phyloP scores from a whole-genome alignment of 1,140 invertebrate genomes.

The Drosophila baimaii region DNA sequence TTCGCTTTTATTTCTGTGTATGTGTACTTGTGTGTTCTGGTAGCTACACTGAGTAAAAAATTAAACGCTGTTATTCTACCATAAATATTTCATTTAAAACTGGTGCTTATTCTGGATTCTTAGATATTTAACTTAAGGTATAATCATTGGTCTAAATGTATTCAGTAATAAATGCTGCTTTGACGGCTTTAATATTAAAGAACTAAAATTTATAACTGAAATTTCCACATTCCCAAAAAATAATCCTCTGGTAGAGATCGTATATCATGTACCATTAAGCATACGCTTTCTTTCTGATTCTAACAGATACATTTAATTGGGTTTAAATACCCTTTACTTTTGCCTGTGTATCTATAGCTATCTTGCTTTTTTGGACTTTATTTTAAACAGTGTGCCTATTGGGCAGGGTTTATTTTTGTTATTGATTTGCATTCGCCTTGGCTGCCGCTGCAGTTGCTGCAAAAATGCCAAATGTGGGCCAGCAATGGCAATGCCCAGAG shows the following conservation, averaged over 20 bases:
- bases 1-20: not conserved
- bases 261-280: too few species aligned
- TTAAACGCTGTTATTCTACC: not conserved
- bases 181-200: not conserved
- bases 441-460: slow-evolving; percentile 30
- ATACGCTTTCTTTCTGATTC: too few species aligned
- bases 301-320: too few species aligned
- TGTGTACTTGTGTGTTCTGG: not conserved
- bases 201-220: too few species aligned
- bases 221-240: too few species aligned
- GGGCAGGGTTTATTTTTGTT: slow-evolving; percentile 55
- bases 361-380: slow-evolving; percentile 27
- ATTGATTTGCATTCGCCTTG: slow-evolving; percentile 68
- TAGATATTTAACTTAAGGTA: not conserved
- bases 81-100: not conserved
- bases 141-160: not conserved
- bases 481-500: slow-evolving; percentile 19
- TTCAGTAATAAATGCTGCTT: not conserved
- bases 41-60: slow-evolving; percentile 5
- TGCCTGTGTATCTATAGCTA: slow-evolving; percentile 3
- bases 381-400: slow-evolving; percentile 28
- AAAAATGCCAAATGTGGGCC: slow-evolving; percentile 55
- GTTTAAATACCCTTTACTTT: not conserved
- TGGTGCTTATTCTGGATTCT: not conserved
- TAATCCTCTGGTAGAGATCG: too few species aligned